Base-by-base conservation (phyloP, 37 sponge, comb jelly and placozoan genomes). In the Beroe forskalii region DNA sequence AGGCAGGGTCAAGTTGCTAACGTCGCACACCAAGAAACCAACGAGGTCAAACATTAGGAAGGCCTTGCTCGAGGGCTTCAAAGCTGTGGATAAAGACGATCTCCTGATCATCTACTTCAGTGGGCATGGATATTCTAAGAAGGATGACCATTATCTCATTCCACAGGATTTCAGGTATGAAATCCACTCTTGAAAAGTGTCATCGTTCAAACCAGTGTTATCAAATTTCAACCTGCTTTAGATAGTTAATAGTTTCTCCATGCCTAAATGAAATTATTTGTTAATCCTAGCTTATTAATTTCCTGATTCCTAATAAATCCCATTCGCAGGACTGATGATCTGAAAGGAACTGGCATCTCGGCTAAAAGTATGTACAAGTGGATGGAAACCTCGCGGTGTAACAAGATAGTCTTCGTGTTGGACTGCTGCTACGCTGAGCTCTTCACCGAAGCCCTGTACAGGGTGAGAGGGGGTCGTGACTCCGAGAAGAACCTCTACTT, bases 131-230 rank as follows among this genome's bases (percentile, higher is more conserved):
- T 30, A 72, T 30, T 3, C 14, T 37, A 20, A 19, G 4, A 14
- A 72, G 75, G 75, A 72, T 72, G 75, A 72, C 2, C 75, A 35
- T 20, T 72, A 72, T 72, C 39, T 72, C 2, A 39, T 72, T 4
- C 37, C 75, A 72, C 75, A 72, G 40, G 75, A 72, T 20, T 72
- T 72, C 39, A 72, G 75, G 75, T 72, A 38, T 8, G 67, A 55
- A 55, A 55, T 17, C 9, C 9, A 55, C 9, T 17, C 9, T 55
- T 55, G n/a, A n/a, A n/a, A n/a, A n/a, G n/a, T n/a, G n/a, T n/a
- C n/a, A n/a, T n/a, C n/a, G n/a, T n/a, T n/a, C n/a, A n/a, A n/a
- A n/a, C n/a, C n/a, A n/a, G n/a, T n/a, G n/a, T n/a, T n/a, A n/a
- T n/a, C n/a, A n/a, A n/a, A n/a, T n/a, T n/a, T n/a, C n/a, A n/a